Percentiles rank a stretch among this genome's conserved stretches.
These are phyloP conservation scores for Phalacrocorax aristotelis DNA, from an alignment of 2,113 vertebrate species.

Conservation along the genomic window DNA sequence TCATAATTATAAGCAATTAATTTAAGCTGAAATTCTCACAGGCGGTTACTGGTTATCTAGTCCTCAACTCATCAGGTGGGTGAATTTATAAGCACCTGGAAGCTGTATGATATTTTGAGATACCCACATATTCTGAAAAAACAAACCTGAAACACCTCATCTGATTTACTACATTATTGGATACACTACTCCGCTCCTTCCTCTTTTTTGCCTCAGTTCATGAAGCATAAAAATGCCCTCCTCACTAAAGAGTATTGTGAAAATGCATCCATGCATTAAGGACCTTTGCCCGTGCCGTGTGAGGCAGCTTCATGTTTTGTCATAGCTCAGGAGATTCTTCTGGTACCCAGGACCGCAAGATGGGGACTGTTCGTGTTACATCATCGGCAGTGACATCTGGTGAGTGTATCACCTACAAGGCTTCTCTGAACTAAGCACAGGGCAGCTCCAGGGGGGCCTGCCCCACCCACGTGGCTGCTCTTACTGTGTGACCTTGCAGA, in stretches of 20 bases:
- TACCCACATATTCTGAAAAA: not conserved
- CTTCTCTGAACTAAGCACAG: not conserved
- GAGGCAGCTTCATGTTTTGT: not conserved
- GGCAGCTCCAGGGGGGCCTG: not conserved
- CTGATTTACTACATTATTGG: not conserved
- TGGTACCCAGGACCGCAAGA: not conserved
- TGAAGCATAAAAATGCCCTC: not conserved
- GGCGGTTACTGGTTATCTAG: not conserved
- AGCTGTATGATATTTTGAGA: not conserved
- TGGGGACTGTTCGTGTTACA: not conserved
- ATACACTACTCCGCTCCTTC: not conserved
- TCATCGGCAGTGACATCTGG: not conserved
- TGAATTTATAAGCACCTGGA: not conserved
- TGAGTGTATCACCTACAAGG: not conserved
- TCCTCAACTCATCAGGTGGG: not conserved
- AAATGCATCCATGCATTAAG: not conserved
- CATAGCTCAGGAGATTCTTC: not conserved
- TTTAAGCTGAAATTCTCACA: not conserved
- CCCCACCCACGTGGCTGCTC: rapidly evolving
- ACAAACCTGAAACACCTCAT: not conserved
- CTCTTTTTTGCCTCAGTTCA: not conserved
- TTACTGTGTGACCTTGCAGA: not conserved
- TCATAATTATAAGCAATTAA: not conserved
- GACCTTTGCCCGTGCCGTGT: not conserved
- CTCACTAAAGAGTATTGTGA: not conserved